Evolutionary conservation across 2,888 invertebrate genomes (phyloP), one percentile per base, ranked within the genome.

Genomic region (Macrophya annulata): DNA sequence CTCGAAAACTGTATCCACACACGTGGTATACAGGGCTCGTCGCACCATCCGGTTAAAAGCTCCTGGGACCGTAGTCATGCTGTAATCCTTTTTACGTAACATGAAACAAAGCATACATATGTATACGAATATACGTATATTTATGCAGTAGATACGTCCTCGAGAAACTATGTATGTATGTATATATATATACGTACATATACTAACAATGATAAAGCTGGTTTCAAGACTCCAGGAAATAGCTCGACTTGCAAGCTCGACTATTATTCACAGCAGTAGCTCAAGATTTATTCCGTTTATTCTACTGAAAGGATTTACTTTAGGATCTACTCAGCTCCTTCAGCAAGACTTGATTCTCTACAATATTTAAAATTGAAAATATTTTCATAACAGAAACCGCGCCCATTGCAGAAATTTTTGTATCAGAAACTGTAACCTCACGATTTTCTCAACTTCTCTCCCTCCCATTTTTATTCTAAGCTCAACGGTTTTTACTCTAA

Each of bases 251-350:
- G 25, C 25, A 71, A 71, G 71, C 71, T 71, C 71, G 4, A 40
- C 43, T 71, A 40, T 71, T 43, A 71, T 71, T 43, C 71, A 40
- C 40, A 31, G 71, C 37, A 62, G 21, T 62, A 21, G 40, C 31
- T 71, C 40, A n/a, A 71, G 71, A 71, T 71, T 71, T 71, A 71
- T 43, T 71, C 31, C 40, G 71, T 71, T 71, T 40, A 71, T 71
- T 40, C n/a, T n/a, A 71, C 71, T 37, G 9, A 71, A 71, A 40
- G 17, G 71, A 15, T 71, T 71, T 40, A 4, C 15, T 71, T 40
- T 2, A 40, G n/a, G n/a, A n/a, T n/a, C n/a, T 40, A 43, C 43
- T 37, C 71, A 37, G 9, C n/a, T n/a, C 12, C 62, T 62, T 12
- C 71, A 71, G 71, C 6, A 21, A 62, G 31, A 31, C 4, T 9